Percentiles rank a stretch among this genome's conserved stretches.
Evolutionary conservation across 2,113 vertebrate species (phyloP).

Genomic region (Phoenicopterus ruber): DNA sequence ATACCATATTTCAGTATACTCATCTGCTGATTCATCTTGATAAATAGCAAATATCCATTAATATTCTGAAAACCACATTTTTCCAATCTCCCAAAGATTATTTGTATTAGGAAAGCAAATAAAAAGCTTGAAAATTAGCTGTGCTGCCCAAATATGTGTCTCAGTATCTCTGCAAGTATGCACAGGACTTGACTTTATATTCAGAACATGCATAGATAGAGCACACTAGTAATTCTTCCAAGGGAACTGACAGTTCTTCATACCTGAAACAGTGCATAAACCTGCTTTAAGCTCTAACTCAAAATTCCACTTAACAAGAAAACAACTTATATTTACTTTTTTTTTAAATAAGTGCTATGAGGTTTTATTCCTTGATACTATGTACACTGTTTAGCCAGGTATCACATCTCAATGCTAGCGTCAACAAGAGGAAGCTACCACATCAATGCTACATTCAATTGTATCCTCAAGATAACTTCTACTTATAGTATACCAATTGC

Average conservation of each 20-base stretch:
- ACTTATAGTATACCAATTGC: background rate
- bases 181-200: background rate
- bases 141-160: background rate
- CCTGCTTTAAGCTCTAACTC: background rate
- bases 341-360: background rate
- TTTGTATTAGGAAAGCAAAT: background rate
- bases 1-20: background rate
- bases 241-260: background rate
- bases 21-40: background rate
- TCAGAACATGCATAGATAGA: background rate
- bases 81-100: background rate
- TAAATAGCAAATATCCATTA: background rate
- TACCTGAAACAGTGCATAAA: background rate
- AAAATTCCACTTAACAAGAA: background rate
- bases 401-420: background rate
- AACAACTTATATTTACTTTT: background rate
- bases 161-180: background rate
- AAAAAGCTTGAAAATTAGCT: background rate
- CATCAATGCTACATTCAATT: background rate
- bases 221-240: background rate
- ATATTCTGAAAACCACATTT: background rate
- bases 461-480: background rate
- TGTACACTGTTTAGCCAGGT: background rate
- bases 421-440: background rate
- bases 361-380: background rate